These are phyloP conservation scores for Magallana angulata DNA, from an alignment of 1,140 invertebrate genomes.

Conservation along the genomic window DNA sequence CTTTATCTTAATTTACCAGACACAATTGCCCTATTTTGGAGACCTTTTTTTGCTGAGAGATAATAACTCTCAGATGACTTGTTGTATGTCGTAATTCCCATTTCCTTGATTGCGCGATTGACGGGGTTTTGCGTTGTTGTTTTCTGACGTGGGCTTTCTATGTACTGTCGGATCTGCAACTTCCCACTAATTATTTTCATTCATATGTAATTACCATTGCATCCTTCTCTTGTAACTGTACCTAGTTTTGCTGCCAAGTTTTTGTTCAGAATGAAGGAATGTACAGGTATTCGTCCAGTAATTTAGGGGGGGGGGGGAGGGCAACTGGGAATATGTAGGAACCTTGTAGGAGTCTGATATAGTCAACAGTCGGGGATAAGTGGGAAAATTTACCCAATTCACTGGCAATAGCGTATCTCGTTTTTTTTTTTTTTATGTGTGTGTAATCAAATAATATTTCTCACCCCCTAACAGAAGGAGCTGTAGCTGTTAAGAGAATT, in stretches of 20 bases:
- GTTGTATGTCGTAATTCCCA: not conserved
- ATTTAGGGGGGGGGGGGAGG: not conserved
- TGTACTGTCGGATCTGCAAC: not conserved
- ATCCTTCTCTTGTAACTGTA: not conserved
- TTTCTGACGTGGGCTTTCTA: not conserved
- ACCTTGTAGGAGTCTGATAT: too few species aligned
- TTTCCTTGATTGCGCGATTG: not conserved
- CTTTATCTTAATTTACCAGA: too few species aligned
- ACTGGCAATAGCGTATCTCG: too few species aligned
- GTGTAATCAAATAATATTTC: not conserved
- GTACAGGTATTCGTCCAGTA: not conserved
- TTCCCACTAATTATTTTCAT: constrained; percentile 6
- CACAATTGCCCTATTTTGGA: too few species aligned
- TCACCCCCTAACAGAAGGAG: not conserved
- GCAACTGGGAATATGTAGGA: too few species aligned
- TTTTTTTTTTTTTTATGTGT: too few species aligned
- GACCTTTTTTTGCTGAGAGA: too few species aligned
- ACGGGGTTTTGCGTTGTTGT: not conserved
- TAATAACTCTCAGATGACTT: not conserved
- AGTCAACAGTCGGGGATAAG: too few species aligned
- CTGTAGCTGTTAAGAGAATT: not conserved
- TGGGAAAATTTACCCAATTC: too few species aligned
- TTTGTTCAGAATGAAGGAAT: not conserved
- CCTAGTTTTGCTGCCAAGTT: constrained; percentile 9
- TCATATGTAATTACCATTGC: constrained; percentile 4